Evolutionary conservation across 1,140 invertebrate species (phyloP).

Genomic region (Lepidurus apus): DNA sequence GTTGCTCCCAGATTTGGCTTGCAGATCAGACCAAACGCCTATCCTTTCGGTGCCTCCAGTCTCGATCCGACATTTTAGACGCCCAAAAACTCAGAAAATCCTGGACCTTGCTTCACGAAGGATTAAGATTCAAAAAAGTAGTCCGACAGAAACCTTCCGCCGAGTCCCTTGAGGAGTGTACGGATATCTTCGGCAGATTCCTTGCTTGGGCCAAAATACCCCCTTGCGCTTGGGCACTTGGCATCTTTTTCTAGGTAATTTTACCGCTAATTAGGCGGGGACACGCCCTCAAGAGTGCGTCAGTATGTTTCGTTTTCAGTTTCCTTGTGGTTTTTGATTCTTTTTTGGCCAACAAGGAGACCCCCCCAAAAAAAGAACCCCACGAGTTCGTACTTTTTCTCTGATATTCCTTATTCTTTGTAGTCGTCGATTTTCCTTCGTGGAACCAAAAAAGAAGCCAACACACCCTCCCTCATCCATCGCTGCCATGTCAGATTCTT

Average conservation of each 20-base stretch:
- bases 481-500: slow-evolving; percentile 14
- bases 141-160: neutral
- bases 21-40: neutral
- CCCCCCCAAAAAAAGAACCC: neutral
- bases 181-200: neutral
- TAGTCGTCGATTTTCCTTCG: neutral
- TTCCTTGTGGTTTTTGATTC: neutral
- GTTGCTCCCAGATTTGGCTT: neutral
- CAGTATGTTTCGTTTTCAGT: neutral
- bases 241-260: slow-evolving; percentile 22
- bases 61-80: neutral
- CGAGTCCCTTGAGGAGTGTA: neutral
- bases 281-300: neutral
- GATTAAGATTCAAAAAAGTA: neutral
- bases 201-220: neutral
- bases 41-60: neutral
- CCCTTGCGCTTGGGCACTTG: neutral
- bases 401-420: neutral
- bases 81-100: neutral
- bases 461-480: neutral
- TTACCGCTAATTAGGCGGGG: slow-evolving; percentile 14
- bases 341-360: neutral
- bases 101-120: neutral
- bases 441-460: neutral
- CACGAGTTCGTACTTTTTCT: neutral